These are phyloP conservation scores for Eupeodes corollae DNA, from an alignment of 1,140 invertebrate species.

Conservation along the genomic window DNA sequence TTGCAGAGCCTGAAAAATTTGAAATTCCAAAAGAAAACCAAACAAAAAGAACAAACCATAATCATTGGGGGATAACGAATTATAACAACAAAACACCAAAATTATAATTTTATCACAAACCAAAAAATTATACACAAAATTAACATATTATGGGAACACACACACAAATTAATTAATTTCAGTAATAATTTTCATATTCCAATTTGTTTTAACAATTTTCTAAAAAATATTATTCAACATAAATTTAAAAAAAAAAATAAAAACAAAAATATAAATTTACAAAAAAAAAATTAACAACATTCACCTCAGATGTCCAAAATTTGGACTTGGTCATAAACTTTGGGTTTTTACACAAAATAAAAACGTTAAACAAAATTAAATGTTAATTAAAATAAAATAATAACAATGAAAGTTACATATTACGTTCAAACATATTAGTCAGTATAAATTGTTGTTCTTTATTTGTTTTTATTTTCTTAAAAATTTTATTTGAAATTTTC, in stretches of 20 bases:
- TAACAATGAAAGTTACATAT: not conserved
- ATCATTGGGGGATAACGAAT: not conserved
- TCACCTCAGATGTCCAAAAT: constrained; percentile 38
- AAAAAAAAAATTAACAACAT: constrained; percentile 10
- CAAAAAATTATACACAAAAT: not conserved
- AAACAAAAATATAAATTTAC: no score
- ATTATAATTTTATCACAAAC: not conserved
- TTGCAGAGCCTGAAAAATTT: constrained; percentile 55
- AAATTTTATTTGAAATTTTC: not conserved
- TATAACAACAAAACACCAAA: no score
- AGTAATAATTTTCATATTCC: not conserved
- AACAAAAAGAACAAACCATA: not conserved
- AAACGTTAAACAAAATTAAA: not conserved
- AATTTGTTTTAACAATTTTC: not conserved
- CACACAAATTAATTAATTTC: no score
- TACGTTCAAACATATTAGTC: no score
- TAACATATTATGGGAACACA: not conserved
- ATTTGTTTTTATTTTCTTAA: not conserved
- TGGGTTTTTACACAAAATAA: constrained; percentile 3
- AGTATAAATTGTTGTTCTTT: not conserved
- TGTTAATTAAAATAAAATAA: not conserved
- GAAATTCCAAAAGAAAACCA: not conserved
- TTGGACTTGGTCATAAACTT: constrained; percentile 39
- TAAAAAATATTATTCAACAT: no score
- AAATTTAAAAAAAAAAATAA: not conserved